Evolutionary conservation across 2,888 invertebrate genomes (phyloP).

Genomic region (Charanyca ferruginea): DNA sequence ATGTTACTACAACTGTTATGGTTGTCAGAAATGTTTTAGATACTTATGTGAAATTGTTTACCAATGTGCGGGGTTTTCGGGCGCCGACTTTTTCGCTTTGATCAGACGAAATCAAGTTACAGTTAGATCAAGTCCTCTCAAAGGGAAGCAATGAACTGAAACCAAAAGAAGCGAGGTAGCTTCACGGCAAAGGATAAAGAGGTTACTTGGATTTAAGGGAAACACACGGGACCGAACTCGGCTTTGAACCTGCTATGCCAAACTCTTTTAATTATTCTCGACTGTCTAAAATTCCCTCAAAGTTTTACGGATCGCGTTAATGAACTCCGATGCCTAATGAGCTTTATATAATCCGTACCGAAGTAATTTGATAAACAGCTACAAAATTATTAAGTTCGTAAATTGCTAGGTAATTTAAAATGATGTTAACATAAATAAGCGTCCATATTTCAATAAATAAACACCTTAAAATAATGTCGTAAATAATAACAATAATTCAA

Average conservation of each 20-base stretch:
- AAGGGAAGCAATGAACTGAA: constrained; percentile 66
- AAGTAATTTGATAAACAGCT: constrained; percentile 61
- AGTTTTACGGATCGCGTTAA: constrained; percentile 72
- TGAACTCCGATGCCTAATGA: constrained; percentile 75
- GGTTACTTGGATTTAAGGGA: constrained; percentile 63
- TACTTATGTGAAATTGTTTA: constrained; percentile 33
- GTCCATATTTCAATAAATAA: constrained; percentile 6
- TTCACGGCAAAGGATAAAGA: constrained; percentile 65
- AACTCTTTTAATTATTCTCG: constrained; percentile 83
- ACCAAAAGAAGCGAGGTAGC: constrained; percentile 63
- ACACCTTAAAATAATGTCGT: neutral
- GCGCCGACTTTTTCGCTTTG: constrained; percentile 49
- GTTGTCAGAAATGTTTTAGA: constrained; percentile 25
- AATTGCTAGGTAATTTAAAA: constrained; percentile 27
- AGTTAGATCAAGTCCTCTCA: constrained; percentile 64
- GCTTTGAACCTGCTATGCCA: constrained; percentile 73
- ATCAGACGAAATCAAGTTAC: constrained; percentile 65
- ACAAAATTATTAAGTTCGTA: constrained; percentile 34
- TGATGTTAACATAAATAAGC: constrained; percentile 1
- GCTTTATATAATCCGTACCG: constrained; percentile 69
- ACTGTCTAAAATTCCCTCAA: constrained; percentile 71
- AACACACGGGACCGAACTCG: constrained; percentile 69
- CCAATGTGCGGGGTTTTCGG: constrained; percentile 24
- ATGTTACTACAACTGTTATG: constrained; percentile 5
- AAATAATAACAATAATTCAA: constrained; percentile 19